Percentiles rank a stretch among this genome's conserved stretches.
Evolutionary conservation across 2,888 invertebrate species (phyloP).

Genomic region (Penaeus monodon): DNA sequence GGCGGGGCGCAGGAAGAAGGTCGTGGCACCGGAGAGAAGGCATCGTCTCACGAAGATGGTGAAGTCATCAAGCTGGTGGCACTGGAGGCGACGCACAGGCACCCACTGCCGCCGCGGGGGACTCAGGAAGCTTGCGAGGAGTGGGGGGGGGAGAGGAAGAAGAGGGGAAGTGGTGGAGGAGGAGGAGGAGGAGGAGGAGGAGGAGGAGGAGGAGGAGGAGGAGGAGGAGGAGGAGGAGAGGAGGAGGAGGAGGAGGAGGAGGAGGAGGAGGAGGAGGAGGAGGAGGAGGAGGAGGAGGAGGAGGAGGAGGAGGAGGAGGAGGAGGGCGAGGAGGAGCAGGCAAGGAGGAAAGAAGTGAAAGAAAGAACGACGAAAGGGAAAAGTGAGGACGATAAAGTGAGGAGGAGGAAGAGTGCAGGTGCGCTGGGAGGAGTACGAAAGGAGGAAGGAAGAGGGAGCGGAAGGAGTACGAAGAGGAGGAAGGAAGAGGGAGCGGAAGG

Average conservation of each 20-base stretch:
- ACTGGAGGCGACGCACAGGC: too few relatives aligned
- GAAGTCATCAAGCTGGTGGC: too few relatives aligned
- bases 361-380: too few relatives aligned
- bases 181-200: neutral
- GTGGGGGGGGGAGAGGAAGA: neutral
- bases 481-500: too few relatives aligned
- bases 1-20: too few relatives aligned
- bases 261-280: neutral
- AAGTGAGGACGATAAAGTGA: too few relatives aligned
- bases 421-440: neutral
- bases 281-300: neutral
- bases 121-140: neutral
- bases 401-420: too few relatives aligned
- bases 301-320: neutral
- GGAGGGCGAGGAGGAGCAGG: neutral
- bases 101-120: neutral
- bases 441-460: neutral
- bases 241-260: too few relatives aligned
- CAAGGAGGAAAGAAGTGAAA: too few relatives aligned
- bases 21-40: too few relatives aligned
- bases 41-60: too few relatives aligned
- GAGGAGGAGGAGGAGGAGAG: neutral
- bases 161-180: neutral
- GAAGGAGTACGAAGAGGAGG: too few relatives aligned
- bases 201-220: neutral